These are phyloP conservation scores for Protonibea diacanthus DNA, from an alignment of 2,797 vertebrate species.

Conservation along the genomic window DNA sequence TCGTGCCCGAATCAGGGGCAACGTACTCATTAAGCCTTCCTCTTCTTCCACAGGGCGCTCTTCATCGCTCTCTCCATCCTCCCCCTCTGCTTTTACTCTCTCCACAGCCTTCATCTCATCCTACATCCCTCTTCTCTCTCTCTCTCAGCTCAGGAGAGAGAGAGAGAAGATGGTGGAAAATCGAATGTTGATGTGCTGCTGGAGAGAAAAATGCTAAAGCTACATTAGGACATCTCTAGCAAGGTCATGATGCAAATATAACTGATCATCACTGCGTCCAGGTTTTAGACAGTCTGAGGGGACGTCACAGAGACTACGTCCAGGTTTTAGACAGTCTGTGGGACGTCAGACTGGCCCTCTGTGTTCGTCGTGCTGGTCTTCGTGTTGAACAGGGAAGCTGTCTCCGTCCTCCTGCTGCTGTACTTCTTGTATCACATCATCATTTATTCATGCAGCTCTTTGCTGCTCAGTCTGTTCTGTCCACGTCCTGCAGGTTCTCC, in stretches of 20 bases:
- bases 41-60: slow-evolving; percentile 50
- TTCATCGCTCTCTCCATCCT: slow-evolving; percentile 19
- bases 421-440: slow-evolving; percentile 32
- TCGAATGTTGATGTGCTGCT: slow-evolving; percentile 17
- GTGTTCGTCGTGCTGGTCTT: no score
- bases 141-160: background rate
- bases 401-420: slow-evolving; percentile 30
- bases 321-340: no score
- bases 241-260: background rate
- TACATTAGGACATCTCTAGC: background rate
- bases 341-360: no score
- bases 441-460: slow-evolving; percentile 62
- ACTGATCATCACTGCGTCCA: no score
- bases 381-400: background rate
- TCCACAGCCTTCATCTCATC: slow-evolving; percentile 27
- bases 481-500: background rate
- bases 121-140: slow-evolving; percentile 47
- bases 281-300: no score
- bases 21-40: slow-evolving; percentile 63
- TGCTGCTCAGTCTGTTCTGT: slow-evolving; percentile 5
- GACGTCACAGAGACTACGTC: no score
- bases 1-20: slow-evolving; percentile 61
- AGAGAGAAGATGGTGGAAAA: slow-evolving; percentile 3
- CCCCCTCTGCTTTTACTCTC: background rate
- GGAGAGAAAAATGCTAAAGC: background rate